Evolutionary conservation across 2,797 vertebrate genomes (phyloP).

Genomic region (Enteromius anoplus): DNA sequence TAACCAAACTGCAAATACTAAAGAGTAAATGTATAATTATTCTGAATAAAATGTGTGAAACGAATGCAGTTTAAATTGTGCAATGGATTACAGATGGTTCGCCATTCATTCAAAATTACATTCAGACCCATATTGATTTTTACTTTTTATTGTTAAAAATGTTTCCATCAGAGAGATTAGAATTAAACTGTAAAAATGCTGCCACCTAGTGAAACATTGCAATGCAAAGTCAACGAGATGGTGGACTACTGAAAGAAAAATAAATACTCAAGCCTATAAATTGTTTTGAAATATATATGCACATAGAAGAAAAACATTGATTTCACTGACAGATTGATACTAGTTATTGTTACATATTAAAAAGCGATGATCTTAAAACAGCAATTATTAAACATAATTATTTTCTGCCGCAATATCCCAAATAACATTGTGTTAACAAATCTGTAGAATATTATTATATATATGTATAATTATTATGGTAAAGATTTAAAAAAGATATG

Average conservation of each 20-base stretch:
- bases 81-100: background rate
- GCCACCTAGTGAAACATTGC: slow-evolving; percentile 41
- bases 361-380: background rate
- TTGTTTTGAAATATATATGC: background rate
- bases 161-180: background rate
- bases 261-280: slow-evolving; percentile 27
- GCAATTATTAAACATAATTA: background rate
- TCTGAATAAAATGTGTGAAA: background rate
- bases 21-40: background rate
- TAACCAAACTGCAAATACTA: slow-evolving; percentile 6
- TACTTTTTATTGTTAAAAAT: slow-evolving; percentile 8
- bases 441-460: too few species aligned
- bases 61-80: background rate
- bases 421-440: background rate
- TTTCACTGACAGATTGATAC: background rate
- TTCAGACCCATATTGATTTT: background rate
- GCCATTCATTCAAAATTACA: background rate
- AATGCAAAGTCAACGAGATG: slow-evolving; percentile 4
- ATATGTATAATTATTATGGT: background rate
- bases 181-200: slow-evolving; percentile 39
- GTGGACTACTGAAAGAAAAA: background rate
- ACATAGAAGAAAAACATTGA: slow-evolving; percentile 1
- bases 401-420: background rate
- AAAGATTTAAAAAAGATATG: background rate
- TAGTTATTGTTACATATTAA: background rate